phyloP scores from a whole-genome alignment of 2,888 invertebrate species.

The Tetranychus piercei region DNA sequence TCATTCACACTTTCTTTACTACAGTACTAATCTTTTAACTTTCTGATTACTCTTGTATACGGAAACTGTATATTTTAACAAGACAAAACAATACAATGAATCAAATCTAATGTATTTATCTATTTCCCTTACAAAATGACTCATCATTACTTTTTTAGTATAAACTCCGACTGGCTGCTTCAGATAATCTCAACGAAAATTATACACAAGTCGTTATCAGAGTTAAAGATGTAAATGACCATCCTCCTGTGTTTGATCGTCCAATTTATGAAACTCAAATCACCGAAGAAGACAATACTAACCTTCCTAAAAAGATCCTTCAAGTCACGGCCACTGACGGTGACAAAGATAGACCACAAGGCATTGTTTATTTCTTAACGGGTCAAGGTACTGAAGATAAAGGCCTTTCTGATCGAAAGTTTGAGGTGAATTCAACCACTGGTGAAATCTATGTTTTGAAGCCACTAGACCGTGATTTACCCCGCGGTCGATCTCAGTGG shows the following conservation, averaged over 20 bases:
- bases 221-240: slow-evolving; percentile 94
- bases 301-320: slow-evolving; percentile 75
- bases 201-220: slow-evolving; percentile 89
- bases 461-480: slow-evolving; percentile 90
- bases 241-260: slow-evolving; percentile 88
- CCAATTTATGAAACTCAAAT: slow-evolving; percentile 87
- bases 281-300: slow-evolving; percentile 84
- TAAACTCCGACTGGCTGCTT: slow-evolving; percentile 78
- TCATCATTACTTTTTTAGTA: slow-evolving; percentile 44
- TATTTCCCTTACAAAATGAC: neutral
- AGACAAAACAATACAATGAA: neutral
- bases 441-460: slow-evolving; percentile 87
- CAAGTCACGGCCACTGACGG: slow-evolving; percentile 87
- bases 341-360: slow-evolving; percentile 79
- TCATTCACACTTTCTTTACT: too few species aligned
- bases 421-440: slow-evolving; percentile 82
- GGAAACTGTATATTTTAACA: too few species aligned
- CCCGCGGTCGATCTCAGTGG: slow-evolving; percentile 87
- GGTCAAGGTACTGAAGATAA: slow-evolving; percentile 89
- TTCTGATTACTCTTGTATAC: too few species aligned
- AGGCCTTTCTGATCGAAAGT: slow-evolving; percentile 71
- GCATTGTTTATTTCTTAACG: slow-evolving; percentile 84
- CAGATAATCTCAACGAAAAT: slow-evolving; percentile 90
- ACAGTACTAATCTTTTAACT: too few species aligned
- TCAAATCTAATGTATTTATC: neutral